Evolutionary conservation across 2,113 vertebrate species (phyloP).

Genomic region (Anhinga anhinga): DNA sequence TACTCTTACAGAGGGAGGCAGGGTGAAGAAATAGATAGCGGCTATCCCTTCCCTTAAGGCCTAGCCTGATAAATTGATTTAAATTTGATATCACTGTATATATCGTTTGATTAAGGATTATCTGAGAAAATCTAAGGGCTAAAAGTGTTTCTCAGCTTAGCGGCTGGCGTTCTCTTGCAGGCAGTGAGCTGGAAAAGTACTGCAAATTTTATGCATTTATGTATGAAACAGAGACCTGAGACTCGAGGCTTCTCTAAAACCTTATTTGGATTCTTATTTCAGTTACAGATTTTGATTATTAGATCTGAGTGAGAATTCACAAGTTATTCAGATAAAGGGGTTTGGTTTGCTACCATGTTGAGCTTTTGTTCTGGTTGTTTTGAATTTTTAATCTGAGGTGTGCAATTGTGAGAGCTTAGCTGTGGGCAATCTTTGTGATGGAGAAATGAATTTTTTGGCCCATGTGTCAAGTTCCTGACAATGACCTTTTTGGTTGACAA

Average conservation of each 20-base stretch:
- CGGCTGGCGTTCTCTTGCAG: background rate
- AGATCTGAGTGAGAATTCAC: background rate
- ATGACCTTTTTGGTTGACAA: background rate
- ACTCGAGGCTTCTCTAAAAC: background rate
- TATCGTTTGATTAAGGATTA: conserved; percentile 29
- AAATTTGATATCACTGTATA: background rate
- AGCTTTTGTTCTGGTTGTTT: background rate
- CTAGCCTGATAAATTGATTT: background rate
- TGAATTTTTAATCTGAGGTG: background rate
- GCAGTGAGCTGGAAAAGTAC: background rate
- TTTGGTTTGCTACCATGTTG: background rate
- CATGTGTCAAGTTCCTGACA: background rate
- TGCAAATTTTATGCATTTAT: conserved; percentile 13
- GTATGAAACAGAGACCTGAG: background rate
- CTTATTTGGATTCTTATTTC: conserved; percentile 9
- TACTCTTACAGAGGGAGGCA: background rate
- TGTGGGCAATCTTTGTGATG: background rate
- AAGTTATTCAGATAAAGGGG: background rate
- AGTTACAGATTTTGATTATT: conserved; percentile 7
- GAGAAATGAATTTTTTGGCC: background rate
- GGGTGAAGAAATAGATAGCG: background rate
- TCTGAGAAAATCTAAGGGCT: background rate
- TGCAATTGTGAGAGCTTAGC: background rate
- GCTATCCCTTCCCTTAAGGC: background rate
- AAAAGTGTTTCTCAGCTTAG: background rate